phyloP scores from a whole-genome alignment of 2,888 invertebrate species.

The Sarcophaga variegata region DNA sequence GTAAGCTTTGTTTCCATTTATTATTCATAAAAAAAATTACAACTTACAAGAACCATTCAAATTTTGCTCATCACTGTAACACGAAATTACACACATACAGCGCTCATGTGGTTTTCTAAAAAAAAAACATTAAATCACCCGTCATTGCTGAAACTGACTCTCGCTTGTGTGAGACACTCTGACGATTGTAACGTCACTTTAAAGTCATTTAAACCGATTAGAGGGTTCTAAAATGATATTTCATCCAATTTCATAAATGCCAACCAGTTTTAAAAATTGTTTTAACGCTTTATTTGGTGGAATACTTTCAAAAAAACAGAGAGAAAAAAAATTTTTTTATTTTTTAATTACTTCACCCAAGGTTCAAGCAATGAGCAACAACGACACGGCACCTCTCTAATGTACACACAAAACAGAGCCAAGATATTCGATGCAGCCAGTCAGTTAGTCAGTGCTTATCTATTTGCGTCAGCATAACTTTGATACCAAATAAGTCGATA shows the following conservation, averaged over 20 bases:
- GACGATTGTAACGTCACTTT: background rate
- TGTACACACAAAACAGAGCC: background rate
- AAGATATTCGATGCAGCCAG: background rate
- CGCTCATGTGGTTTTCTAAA: slow-evolving; percentile 25
- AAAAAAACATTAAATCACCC: slow-evolving; percentile 14
- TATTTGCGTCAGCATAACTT: background rate
- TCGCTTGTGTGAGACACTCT: slow-evolving; percentile 27
- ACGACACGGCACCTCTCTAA: background rate
- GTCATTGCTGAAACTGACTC: slow-evolving; percentile 42
- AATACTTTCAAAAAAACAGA: slow-evolving; percentile 54
- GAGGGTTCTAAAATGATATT: slow-evolving; percentile 48
- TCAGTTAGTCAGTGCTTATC: background rate
- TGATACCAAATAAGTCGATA: background rate
- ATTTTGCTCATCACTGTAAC: slow-evolving; percentile 35
- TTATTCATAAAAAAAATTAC: background rate
- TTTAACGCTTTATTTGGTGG: slow-evolving; percentile 58
- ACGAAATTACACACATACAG: background rate
- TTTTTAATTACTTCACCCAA: slow-evolving; percentile 1
- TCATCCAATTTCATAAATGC: slow-evolving; percentile 39
- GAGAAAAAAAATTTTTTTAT: background rate
- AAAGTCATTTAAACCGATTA: slow-evolving; percentile 57
- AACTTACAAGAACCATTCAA: background rate
- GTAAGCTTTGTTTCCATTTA: background rate
- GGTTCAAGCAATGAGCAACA: slow-evolving; percentile 43
- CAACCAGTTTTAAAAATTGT: slow-evolving; percentile 51